Evolutionary conservation across 2,888 invertebrate species (phyloP).

Genomic region (Eulithis testata): DNA sequence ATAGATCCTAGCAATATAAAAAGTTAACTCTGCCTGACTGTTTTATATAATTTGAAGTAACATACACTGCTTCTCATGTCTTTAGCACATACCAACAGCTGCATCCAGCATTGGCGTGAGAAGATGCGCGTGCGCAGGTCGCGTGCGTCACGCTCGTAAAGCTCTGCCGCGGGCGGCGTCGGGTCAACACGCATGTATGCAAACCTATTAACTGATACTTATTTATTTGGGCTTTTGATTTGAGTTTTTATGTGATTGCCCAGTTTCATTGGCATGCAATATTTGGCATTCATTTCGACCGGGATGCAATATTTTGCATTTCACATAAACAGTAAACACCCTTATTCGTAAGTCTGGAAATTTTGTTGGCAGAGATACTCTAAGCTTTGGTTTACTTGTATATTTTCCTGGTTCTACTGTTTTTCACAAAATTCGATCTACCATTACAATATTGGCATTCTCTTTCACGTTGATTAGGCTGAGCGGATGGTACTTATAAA

Average conservation of each 20-base stretch:
- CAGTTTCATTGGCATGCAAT: conserved; percentile 5
- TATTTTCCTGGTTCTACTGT: no score
- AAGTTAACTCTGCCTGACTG: no score
- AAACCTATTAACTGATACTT: conserved; percentile 17
- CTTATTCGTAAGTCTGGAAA: no score
- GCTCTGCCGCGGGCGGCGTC: conserved; percentile 40
- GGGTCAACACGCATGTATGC: conserved; percentile 38
- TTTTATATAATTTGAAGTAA: neutral
- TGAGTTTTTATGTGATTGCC: conserved; percentile 7
- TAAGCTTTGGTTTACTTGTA: no score
- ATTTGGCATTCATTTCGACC: neutral
- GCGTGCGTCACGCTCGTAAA: conserved; percentile 49
- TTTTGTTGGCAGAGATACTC: no score
- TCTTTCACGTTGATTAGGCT: no score
- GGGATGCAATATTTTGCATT: no score
- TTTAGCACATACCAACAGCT: conserved; percentile 10
- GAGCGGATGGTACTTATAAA: no score
- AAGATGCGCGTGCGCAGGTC: conserved; percentile 45
- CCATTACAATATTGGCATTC: no score
- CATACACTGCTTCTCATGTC: neutral
- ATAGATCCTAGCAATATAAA: no score
- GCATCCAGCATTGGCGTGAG: conserved; percentile 1
- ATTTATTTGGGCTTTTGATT: conserved; percentile 14
- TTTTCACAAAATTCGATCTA: no score
- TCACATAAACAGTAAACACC: no score